phyloP scores from a whole-genome alignment of 2,888 invertebrate genomes.

The Pseudococcus jackbeardsleyi region DNA sequence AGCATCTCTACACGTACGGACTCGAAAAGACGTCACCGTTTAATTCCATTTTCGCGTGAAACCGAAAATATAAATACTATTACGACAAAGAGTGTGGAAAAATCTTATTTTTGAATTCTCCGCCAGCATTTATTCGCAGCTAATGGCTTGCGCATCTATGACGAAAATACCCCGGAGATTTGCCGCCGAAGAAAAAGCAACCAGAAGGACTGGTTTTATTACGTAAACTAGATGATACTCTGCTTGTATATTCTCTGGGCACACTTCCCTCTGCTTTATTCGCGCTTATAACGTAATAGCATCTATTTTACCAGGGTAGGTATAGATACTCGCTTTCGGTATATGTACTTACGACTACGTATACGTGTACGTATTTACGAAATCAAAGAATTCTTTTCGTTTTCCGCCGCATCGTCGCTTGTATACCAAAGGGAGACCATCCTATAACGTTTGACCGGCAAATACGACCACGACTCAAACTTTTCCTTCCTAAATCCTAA shows the following conservation, averaged over 20 bases:
- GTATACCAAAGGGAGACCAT: background rate
- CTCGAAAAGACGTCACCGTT: conserved; percentile 17
- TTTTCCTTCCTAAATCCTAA: conserved; percentile 2
- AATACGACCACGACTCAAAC: background rate
- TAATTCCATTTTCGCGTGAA: conserved; percentile 37
- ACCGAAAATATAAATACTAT: conserved; percentile 45
- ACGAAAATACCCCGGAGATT: conserved; percentile 40
- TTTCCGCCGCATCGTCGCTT: background rate
- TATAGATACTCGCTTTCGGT: background rate
- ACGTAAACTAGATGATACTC: background rate
- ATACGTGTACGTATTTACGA: background rate
- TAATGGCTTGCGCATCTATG: conserved; percentile 17
- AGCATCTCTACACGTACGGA: background rate
- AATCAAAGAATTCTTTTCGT: conserved; percentile 36
- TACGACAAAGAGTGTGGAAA: conserved; percentile 10
- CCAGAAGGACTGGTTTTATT: conserved; percentile 21
- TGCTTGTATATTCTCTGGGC: background rate
- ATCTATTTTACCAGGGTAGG: background rate
- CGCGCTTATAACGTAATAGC: conserved; percentile 23
- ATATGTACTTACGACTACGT: background rate
- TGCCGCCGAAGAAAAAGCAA: background rate
- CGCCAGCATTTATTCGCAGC: background rate
- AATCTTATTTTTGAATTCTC: conserved; percentile 43
- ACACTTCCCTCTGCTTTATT: conserved; percentile 15
- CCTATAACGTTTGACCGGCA: conserved; percentile 5